phyloP scores from a whole-genome alignment of 2,797 vertebrate species.

The Peromyscus eremicus region DNA sequence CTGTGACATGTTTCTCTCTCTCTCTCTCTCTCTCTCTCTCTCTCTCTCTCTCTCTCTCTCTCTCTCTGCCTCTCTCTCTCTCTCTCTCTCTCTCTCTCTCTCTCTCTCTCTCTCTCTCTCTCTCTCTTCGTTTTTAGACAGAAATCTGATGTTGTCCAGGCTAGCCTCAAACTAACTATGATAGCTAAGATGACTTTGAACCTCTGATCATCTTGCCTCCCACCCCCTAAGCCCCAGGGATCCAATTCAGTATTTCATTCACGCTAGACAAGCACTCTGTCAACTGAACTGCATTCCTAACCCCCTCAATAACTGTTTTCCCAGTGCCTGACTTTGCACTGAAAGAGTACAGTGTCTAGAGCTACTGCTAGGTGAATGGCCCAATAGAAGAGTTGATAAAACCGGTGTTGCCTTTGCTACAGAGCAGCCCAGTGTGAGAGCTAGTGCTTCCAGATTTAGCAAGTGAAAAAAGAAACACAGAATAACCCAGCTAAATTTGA shows the following conservation, averaged over 20 bases:
- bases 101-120: too few species aligned
- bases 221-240: not conserved
- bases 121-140: not conserved
- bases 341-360: not conserved
- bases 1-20: not conserved
- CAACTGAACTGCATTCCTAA: not conserved
- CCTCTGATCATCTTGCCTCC: not conserved
- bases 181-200: not conserved
- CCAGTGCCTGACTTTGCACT: not conserved
- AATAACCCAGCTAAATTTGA: not conserved
- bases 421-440: not conserved
- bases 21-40: not conserved
- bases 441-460: not conserved
- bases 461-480: not conserved
- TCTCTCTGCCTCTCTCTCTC: too few species aligned
- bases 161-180: not conserved
- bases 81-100: too few species aligned
- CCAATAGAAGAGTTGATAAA: not conserved
- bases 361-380: not conserved
- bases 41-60: too few species aligned
- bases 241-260: not conserved
- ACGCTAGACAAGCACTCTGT: not conserved
- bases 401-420: not conserved
- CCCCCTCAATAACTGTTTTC: not conserved
- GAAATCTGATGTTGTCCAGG: not conserved